Evolutionary conservation across 2,888 invertebrate genomes (phyloP), one percentile per base, ranked within the genome.

Genomic region (Bimastos eiseni): DNA sequence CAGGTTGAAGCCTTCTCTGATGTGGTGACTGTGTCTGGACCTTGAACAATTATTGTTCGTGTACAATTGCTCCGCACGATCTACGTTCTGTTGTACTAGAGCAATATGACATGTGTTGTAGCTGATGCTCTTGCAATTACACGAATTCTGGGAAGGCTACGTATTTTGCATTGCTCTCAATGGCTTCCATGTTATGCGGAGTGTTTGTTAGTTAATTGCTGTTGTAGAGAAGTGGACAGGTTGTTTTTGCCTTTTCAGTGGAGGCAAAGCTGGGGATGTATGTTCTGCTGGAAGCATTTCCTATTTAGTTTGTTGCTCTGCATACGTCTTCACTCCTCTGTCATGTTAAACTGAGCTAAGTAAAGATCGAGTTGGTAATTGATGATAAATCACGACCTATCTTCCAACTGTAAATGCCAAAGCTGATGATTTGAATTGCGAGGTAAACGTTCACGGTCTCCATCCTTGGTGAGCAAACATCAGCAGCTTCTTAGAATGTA

Each of bases 401-500:
- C n/a, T n/a, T n/a, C n/a, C n/a, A n/a, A n/a, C n/a, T n/a, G n/a
- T n/a, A n/a, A n/a, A n/a, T n/a, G n/a, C n/a, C n/a, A n/a, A n/a
- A n/a, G n/a, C n/a, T n/a, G 70, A 30, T 70, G 70, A 8, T 8
- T 70, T 70, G 30, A 30, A 70, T 30, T 70, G 30, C 4, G 49
- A 15, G 4, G 15, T 19, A 49, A 21, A 21, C 49, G 91, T 15
- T 92, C 92, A 90, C 34, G 89, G 49, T 89, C 89, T 41, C 89
- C 89, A 89, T 15, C 89, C 89, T 0, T 30, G 33, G 44, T 89
- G 41, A 37, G 49, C 89, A 89, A 89, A 89, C 38, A 89, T 41
- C 33, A 89, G 44, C 21, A 89, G 24, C 34, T 89, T 89, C 21
- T 37, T 34, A 6, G 89, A 41, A 44, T 89, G 37, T 13, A 89